Evolutionary conservation across 2,888 invertebrate species (phyloP).

Genomic region (Pomacea canaliculata): DNA sequence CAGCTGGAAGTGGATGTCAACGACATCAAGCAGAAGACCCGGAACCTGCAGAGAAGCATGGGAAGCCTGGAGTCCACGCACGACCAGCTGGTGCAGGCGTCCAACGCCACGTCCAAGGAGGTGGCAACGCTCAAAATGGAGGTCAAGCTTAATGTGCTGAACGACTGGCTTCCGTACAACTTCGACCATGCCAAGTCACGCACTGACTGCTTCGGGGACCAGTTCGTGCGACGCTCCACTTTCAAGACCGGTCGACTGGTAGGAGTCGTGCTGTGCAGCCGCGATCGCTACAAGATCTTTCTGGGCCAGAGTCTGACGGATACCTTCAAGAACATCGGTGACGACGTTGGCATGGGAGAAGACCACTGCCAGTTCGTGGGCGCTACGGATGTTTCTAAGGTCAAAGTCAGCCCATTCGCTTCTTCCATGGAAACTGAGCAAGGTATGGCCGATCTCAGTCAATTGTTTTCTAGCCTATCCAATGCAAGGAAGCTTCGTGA

Average conservation of each 20-base stretch:
- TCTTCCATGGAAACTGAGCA: slow-evolving; percentile 26
- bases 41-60: slow-evolving; percentile 21
- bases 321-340: slow-evolving; percentile 57
- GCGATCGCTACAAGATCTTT: slow-evolving; percentile 55
- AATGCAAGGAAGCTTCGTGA: background rate
- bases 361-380: slow-evolving; percentile 64
- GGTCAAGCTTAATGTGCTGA: slow-evolving; percentile 32
- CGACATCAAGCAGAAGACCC: slow-evolving; percentile 30
- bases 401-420: slow-evolving; percentile 34
- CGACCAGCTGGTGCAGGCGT: slow-evolving; percentile 2
- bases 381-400: slow-evolving; percentile 25
- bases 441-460: slow-evolving; percentile 24
- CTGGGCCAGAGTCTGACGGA: slow-evolving; percentile 46
- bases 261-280: slow-evolving; percentile 59
- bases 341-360: slow-evolving; percentile 50
- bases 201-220: slow-evolving; percentile 47
- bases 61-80: slow-evolving; percentile 12
- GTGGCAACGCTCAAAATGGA: slow-evolving; percentile 37
- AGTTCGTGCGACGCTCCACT: slow-evolving; percentile 46
- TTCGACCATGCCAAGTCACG: slow-evolving; percentile 44
- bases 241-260: slow-evolving; percentile 45
- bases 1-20: slow-evolving; percentile 23
- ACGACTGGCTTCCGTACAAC: slow-evolving; percentile 50
- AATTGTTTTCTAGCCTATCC: background rate
- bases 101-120: slow-evolving; percentile 23